These are phyloP conservation scores for Heliconius hortense DNA, from an alignment of 2,888 invertebrate species.

Conservation along the genomic window DNA sequence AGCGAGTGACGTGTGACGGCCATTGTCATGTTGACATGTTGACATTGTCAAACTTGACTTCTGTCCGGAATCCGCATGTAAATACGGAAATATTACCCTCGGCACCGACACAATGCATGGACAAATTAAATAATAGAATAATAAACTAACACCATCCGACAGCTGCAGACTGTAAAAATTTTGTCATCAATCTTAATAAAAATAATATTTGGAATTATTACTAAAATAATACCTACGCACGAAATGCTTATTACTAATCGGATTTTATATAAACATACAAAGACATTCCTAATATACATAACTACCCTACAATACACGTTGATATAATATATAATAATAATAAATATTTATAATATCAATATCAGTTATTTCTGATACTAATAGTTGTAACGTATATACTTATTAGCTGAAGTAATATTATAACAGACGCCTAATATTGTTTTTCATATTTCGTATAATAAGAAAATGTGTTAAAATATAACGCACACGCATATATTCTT, in stretches of 20 bases:
- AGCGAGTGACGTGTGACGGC: conserved; percentile 75
- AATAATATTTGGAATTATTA: conserved; percentile 12
- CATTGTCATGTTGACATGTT: conserved; percentile 79
- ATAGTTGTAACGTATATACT: not conserved
- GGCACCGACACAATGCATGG: conserved; percentile 67
- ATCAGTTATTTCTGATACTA: not conserved
- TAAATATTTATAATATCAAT: no score
- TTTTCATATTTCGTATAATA: not conserved
- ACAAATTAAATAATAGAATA: conserved; percentile 81
- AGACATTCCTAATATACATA: no score
- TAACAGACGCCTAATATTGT: not conserved
- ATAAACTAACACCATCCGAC: conserved; percentile 60
- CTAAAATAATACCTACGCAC: not conserved
- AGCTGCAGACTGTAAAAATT: conserved; percentile 57
- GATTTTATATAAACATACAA: no score
- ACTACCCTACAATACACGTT: no score
- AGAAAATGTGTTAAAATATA: not conserved
- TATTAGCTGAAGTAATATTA: not conserved
- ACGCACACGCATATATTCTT: not conserved
- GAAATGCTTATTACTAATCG: not conserved
- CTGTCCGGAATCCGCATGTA: conserved; percentile 78
- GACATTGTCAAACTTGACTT: conserved; percentile 80
- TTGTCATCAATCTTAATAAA: conserved; percentile 11
- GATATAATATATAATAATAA: no score
- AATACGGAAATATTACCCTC: conserved; percentile 78